Conservation (phyloP, 2,113 vertebrate genomes). For the Xerus inauris region DNA sequence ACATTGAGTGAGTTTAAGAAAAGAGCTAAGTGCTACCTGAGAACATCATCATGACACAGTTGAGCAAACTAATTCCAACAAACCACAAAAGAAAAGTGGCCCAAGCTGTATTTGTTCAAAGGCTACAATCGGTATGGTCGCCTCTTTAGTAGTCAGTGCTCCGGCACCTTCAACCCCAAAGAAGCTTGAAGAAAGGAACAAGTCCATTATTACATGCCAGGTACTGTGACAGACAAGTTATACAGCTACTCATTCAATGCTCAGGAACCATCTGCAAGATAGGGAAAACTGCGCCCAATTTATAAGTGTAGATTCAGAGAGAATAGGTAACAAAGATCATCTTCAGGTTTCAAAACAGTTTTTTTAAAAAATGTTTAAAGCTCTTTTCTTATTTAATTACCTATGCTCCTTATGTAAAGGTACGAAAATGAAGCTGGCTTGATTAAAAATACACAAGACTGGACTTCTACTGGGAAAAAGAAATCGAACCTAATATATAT, state of each 20-base stretch:
- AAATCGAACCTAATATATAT: conserved; percentile 28
- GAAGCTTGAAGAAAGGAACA: neutral
- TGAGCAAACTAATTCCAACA: neutral
- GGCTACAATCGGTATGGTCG: neutral
- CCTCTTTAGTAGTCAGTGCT: neutral
- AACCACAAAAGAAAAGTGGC: neutral
- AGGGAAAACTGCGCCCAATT: neutral
- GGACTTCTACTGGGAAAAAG: conserved; percentile 18
- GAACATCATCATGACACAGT: neutral
- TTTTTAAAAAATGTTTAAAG: conserved; percentile 22
- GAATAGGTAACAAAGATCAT: neutral
- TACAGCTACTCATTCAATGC: neutral
- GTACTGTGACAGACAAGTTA: neutral
- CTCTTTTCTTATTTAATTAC: conserved; percentile 27
- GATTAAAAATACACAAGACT: neutral
- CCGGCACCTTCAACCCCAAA: neutral
- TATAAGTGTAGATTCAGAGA: neutral
- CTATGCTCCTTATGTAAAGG: neutral
- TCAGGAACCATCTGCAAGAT: neutral
- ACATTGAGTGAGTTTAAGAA: neutral
- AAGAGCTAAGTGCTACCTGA: neutral
- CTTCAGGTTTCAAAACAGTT: neutral
- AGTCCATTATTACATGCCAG: neutral
- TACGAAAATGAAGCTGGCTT: conserved; percentile 20
- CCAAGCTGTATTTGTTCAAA: neutral